Conservation (phyloP, 2,797 vertebrate species). For the Crossoptilon crossoptilon region DNA sequence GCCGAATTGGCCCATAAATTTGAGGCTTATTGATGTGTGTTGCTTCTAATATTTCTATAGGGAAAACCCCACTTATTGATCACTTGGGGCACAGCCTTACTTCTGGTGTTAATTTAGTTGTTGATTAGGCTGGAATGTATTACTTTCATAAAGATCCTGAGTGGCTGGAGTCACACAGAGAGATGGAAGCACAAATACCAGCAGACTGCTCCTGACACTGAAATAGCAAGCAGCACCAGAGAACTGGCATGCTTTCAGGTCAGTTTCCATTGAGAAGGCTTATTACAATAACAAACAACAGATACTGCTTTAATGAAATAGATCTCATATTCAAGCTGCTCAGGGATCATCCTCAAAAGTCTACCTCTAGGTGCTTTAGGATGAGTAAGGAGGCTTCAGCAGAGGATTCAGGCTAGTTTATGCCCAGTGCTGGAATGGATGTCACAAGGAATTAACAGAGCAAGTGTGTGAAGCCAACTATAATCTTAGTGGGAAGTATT, state of each 20-base stretch:
- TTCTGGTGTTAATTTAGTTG: conserved; percentile 70
- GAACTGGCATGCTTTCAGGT: conserved; percentile 47
- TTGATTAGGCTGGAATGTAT: conserved; percentile 68
- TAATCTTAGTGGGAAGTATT: not conserved
- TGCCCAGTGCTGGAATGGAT: not conserved
- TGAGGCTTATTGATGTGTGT: conserved; percentile 70
- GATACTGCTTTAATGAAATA: conserved; percentile 33
- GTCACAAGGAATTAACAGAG: conserved; percentile 12
- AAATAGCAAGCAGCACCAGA: conserved; percentile 60
- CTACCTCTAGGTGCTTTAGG: conserved; percentile 9
- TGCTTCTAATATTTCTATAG: conserved; percentile 58
- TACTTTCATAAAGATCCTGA: conserved; percentile 69
- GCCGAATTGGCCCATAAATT: conserved; percentile 47
- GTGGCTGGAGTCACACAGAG: conserved; percentile 63
- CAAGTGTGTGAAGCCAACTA: not conserved
- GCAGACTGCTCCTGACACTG: conserved; percentile 28
- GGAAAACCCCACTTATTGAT: conserved; percentile 67
- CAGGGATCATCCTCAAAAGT: conserved; percentile 28
- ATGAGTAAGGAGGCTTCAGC: conserved; percentile 28
- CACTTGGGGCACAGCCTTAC: conserved; percentile 51
- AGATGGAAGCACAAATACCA: conserved; percentile 55
- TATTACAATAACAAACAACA: conserved; percentile 62
- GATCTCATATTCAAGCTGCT: not conserved
- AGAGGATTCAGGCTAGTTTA: not conserved
- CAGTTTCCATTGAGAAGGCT: conserved; percentile 33